phyloP scores from a whole-genome alignment of 2,797 vertebrate species.

The Saguinus oedipus region DNA sequence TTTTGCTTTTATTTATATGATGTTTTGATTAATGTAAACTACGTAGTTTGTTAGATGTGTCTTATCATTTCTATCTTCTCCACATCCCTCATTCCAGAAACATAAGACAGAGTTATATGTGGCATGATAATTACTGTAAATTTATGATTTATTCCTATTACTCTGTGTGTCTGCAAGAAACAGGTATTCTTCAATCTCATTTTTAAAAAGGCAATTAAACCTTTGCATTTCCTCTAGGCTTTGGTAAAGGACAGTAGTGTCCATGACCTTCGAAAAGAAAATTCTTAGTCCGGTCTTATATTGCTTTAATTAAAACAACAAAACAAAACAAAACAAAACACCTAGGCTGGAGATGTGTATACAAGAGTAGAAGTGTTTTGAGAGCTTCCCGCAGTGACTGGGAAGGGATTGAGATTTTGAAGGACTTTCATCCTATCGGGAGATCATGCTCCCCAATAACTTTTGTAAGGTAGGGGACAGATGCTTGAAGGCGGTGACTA shows the following conservation, averaged over 20 bases:
- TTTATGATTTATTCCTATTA: neutral
- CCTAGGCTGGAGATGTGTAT: neutral
- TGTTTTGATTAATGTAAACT: neutral
- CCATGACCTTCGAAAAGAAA: neutral
- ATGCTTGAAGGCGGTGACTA: neutral
- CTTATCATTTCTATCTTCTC: neutral
- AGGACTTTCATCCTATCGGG: neutral
- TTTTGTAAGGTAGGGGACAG: neutral
- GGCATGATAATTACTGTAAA: neutral
- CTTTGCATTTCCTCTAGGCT: neutral
- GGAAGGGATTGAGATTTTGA: neutral
- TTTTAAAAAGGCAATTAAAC: neutral
- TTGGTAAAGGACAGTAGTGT: neutral
- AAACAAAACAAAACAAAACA: neutral
- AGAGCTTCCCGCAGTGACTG: neutral
- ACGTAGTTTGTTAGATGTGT: neutral
- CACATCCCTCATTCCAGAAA: neutral
- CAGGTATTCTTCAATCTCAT: neutral
- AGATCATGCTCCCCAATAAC: neutral
- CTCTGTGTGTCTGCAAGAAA: neutral
- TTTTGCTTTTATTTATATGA: neutral
- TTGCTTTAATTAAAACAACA: neutral
- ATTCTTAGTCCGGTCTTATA: neutral
- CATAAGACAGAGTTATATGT: neutral
- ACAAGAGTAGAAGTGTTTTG: neutral